Percentiles rank a stretch among this genome's conserved stretches.
Conservation (phyloP, 2,888 invertebrate genomes). For the Polietes domitor region DNA sequence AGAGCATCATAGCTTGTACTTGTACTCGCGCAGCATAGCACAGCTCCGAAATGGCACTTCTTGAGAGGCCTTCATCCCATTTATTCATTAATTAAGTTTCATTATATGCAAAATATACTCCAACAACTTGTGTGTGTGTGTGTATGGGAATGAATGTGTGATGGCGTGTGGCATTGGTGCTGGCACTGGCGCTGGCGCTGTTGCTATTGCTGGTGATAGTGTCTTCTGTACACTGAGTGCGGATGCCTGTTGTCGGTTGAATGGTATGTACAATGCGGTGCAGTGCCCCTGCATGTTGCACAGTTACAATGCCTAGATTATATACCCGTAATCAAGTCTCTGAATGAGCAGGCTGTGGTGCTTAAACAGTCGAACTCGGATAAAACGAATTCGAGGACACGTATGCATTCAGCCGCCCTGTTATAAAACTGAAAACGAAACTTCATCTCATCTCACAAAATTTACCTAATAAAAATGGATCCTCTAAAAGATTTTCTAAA, state of each 20-base stretch:
- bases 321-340: slow-evolving; percentile 14
- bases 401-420: no score
- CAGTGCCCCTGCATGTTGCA: neutral
- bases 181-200: neutral
- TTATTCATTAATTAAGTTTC: slow-evolving; percentile 40
- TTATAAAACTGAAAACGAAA: no score
- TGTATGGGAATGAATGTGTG: no score
- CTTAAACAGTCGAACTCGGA: no score
- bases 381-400: no score
- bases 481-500: no score
- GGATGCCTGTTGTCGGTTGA: neutral
- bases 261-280: neutral
- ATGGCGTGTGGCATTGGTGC: no score
- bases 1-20: neutral
- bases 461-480: no score
- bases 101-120: slow-evolving; percentile 30
- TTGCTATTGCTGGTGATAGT: neutral
- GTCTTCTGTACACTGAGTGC: no score
- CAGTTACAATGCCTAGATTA: neutral
- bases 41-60: neutral
- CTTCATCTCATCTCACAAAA: no score
- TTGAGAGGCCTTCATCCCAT: neutral
- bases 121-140: slow-evolving; percentile 6
- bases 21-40: neutral
- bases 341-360: no score